Percentiles rank a stretch among this genome's conserved stretches.
These are phyloP conservation scores for Toxotes lorentzi DNA, from an alignment of 2,797 vertebrate species.

Conservation along the genomic window DNA sequence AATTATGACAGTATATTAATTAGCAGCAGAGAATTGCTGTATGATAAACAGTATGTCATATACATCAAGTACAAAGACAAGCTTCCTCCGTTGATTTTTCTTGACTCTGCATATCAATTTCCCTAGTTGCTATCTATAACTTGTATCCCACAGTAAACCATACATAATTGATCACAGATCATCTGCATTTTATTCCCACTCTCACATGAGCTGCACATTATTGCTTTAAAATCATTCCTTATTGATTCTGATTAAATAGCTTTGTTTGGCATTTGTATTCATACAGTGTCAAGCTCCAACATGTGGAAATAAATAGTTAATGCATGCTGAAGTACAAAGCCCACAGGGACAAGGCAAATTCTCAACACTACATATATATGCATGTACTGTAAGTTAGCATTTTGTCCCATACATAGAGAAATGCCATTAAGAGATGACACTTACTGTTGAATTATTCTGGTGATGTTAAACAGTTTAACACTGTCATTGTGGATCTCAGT, in stretches of 20 bases:
- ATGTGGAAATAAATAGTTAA: conserved; percentile 60
- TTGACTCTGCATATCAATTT: conserved; percentile 33
- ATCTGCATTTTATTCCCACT: conserved; percentile 38
- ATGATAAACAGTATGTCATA: not conserved
- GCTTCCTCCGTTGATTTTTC: conserved; percentile 10
- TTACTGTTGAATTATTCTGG: not conserved
- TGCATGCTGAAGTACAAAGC: conserved; percentile 38
- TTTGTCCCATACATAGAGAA: conserved; percentile 18
- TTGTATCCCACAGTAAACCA: conserved; percentile 40
- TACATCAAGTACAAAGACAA: conserved; percentile 12
- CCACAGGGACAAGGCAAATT: conserved; percentile 15
- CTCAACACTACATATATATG: conserved; percentile 4
- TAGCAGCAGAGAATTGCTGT: conserved; percentile 22
- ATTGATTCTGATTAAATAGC: conserved; percentile 67
- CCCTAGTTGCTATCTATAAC: conserved; percentile 22
- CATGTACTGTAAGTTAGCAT: conserved; percentile 21
- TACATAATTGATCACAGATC: conserved; percentile 59
- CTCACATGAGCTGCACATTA: conserved; percentile 40
- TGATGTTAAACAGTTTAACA: conserved; percentile 13
- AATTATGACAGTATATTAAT: conserved; percentile 14
- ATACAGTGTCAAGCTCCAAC: conserved; percentile 28
- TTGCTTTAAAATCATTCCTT: conserved; percentile 51
- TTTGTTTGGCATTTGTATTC: conserved; percentile 54
- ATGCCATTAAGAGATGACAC: not conserved
- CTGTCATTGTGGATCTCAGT: not conserved